phyloP scores from a whole-genome alignment of 2,113 vertebrate species.

The Pedionomus torquatus region DNA sequence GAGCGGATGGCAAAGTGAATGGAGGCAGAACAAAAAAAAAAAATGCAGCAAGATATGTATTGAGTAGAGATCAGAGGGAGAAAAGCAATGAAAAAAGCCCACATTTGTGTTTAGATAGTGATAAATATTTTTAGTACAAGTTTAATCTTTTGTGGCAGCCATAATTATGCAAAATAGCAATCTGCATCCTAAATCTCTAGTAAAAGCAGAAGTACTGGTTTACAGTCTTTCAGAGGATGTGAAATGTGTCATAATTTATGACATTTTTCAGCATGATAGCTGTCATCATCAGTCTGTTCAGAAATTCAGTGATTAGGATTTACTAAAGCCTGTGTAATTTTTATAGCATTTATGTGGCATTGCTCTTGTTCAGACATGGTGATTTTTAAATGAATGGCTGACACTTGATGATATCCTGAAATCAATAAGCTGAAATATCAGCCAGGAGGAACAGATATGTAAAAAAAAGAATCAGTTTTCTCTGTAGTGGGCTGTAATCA shows the following conservation, averaged over 20 bases:
- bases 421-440: slow-evolving; percentile 8
- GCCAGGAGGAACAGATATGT: not conserved
- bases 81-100: not conserved
- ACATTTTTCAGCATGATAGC: slow-evolving; percentile 40
- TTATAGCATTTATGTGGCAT: not conserved
- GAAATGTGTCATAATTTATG: not conserved
- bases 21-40: not conserved
- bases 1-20: not conserved
- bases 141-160: slow-evolving; percentile 28
- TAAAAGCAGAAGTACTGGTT: slow-evolving; percentile 21
- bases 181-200: slow-evolving; percentile 33
- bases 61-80: not conserved
- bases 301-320: slow-evolving; percentile 13
- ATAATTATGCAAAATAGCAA: slow-evolving; percentile 49
- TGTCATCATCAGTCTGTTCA: slow-evolving; percentile 49
- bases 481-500: not conserved
- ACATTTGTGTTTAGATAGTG: not conserved
- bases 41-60: not conserved
- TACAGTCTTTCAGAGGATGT: not conserved
- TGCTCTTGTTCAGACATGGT: not conserved
- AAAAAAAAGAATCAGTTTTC: not conserved
- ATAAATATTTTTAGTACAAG: not conserved
- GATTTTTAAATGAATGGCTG: slow-evolving; percentile 14
- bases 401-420: not conserved
- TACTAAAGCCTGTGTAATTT: not conserved